Evolutionary conservation across 2,113 vertebrate genomes (phyloP).

Genomic region (Phrynosoma blainvillii): DNA sequence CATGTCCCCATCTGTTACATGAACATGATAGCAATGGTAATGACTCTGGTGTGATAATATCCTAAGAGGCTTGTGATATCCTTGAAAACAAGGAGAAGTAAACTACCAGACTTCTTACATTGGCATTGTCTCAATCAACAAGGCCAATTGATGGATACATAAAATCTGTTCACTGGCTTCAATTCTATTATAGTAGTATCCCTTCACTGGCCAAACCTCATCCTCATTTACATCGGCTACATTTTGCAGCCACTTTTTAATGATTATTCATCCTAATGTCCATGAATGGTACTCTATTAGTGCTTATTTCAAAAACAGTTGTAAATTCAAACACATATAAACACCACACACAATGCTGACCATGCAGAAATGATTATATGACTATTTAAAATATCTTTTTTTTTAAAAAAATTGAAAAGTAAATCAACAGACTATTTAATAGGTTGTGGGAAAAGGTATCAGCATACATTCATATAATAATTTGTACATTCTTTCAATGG

Average conservation of each 20-base stretch:
- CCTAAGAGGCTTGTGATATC: no score
- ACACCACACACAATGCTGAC: not conserved
- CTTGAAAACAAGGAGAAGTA: not conserved
- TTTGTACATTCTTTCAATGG: constrained; percentile 29
- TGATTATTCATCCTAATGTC: constrained; percentile 28
- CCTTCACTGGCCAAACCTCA: constrained; percentile 17
- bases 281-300: not conserved
- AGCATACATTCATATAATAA: not conserved
- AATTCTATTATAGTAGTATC: constrained; percentile 31
- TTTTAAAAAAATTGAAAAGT: constrained; percentile 37
- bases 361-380: not conserved
- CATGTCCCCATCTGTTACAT: no score
- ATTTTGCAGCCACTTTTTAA: constrained; percentile 14
- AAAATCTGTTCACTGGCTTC: constrained; percentile 11
- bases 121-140: not conserved
- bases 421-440: constrained; percentile 41
- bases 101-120: not conserved
- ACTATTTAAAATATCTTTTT: not conserved
- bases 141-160: not conserved
- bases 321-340: constrained; percentile 21
- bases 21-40: no score
- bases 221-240: not conserved
- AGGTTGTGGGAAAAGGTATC: constrained; percentile 1
- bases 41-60: no score
- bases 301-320: constrained; percentile 7